phyloP scores from a whole-genome alignment of 1,140 invertebrate species.

The Neelides sp. region DNA sequence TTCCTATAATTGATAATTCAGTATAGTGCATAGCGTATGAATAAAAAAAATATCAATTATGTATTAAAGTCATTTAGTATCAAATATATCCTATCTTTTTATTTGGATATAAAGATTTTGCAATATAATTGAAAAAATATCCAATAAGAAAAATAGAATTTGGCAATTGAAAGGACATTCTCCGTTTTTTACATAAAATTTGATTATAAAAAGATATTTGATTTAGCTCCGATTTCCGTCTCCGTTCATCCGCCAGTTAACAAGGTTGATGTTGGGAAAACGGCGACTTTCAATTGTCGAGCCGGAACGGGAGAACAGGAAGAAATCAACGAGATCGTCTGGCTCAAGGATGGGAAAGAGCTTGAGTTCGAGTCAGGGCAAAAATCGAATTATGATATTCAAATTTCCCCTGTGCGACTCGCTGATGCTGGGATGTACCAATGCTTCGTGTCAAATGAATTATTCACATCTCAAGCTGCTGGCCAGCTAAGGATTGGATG shows the following conservation, averaged over 20 bases:
- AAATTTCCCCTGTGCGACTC: slow-evolving; percentile 55
- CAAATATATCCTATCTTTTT: too few species aligned
- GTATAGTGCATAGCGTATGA: too few species aligned
- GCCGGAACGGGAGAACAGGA: slow-evolving; percentile 75
- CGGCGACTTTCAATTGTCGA: slow-evolving; percentile 69
- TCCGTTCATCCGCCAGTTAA: slow-evolving; percentile 58
- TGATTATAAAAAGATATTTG: too few species aligned
- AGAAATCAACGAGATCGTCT: slow-evolving; percentile 63
- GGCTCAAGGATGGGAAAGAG: slow-evolving; percentile 64
- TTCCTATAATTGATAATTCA: too few species aligned
- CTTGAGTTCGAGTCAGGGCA: slow-evolving; percentile 16
- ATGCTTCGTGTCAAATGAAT: slow-evolving; percentile 72
- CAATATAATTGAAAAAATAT: too few species aligned
- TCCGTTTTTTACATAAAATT: too few species aligned
- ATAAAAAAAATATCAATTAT: too few species aligned
- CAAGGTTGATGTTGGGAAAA: slow-evolving; percentile 66
- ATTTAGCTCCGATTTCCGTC: too few species aligned
- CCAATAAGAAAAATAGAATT: too few species aligned
- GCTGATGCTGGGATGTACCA: slow-evolving; percentile 79
- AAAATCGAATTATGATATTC: slow-evolving; percentile 18
- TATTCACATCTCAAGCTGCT: slow-evolving; percentile 68
- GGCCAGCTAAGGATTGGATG: slow-evolving; percentile 70
- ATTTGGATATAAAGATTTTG: too few species aligned
- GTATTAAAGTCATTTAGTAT: too few species aligned
- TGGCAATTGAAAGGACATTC: too few species aligned